Conservation (phyloP, 1,140 invertebrate species). For the Adoxophyes honmai region DNA sequence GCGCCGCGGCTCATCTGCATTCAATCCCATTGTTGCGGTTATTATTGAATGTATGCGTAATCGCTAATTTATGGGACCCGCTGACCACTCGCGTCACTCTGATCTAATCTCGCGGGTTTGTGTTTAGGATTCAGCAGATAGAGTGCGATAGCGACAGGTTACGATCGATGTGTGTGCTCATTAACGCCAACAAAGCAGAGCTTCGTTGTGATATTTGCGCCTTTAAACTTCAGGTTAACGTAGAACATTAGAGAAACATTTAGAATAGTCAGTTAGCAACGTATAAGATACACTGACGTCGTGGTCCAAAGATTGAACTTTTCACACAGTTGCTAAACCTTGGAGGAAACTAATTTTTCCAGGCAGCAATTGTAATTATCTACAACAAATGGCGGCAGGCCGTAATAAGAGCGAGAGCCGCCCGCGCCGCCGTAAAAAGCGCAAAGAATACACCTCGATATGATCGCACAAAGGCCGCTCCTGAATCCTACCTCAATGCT, state of each 20-base stretch:
- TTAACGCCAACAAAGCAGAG: conserved; percentile 18
- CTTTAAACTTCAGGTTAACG: no score
- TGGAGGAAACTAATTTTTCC: no score
- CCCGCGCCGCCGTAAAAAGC: conserved; percentile 67
- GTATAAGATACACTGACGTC: no score
- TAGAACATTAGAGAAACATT: no score
- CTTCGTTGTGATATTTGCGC: conserved; percentile 14
- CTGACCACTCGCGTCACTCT: conserved; percentile 29
- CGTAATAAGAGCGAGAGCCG: conserved; percentile 60
- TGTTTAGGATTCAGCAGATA: conserved; percentile 9
- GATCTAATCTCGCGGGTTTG: conserved; percentile 39
- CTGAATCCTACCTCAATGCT: conserved; percentile 74
- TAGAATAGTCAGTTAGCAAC: no score
- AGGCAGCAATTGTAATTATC: conserved; percentile 60
- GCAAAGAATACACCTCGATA: conserved; percentile 77
- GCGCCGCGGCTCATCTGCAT: conserved; percentile 65
- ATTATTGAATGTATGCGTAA: conserved; percentile 66
- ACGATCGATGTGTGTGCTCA: conserved; percentile 18
- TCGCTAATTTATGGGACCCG: conserved; percentile 67
- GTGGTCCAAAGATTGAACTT: no score
- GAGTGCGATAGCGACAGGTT: conserved; percentile 17
- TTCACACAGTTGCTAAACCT: no score
- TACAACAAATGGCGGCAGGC: conserved; percentile 62
- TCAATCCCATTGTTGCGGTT: conserved; percentile 74
- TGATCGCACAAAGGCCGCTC: conserved; percentile 75